Evolutionary conservation across 1,140 invertebrate genomes (phyloP), one percentile per base, ranked within the genome.

Genomic region (Bicyclus anynana): DNA sequence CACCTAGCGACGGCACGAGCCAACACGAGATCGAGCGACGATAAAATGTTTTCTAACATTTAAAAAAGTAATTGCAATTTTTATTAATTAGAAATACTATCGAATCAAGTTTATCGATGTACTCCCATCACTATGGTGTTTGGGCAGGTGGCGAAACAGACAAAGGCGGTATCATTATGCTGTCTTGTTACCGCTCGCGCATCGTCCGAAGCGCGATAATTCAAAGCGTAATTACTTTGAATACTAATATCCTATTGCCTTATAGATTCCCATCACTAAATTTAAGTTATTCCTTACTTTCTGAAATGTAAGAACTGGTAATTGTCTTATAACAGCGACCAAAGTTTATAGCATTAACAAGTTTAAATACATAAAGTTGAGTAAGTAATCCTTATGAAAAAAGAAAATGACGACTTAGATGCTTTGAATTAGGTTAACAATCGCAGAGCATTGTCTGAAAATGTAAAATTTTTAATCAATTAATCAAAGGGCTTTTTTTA

Each of bases 101-200:
- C 56, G 10, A 29, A 33, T 10, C 1, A 1, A 33, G 7, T 6
- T 37, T 52, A 58, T 69, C 66, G 64, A 67, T 65, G 59, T 16
- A 46, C 44, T 21, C 47, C 38, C 69, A 70, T 72, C 78, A 35
- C 75, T 74, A 62, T 37, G 23, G 29, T 80, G 80, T 86, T 88
- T 86, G 80, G 83, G 84, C 84, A 88, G 83, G 84, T 88, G 84
- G 84, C 83, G 81, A 88, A 85, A 84, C 81, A 77, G 79, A 85
- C 82, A 86, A 86, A 80, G 77, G 78, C 68, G 68, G 70, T 84
- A 84, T 86, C 81, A 87, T 86, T 87, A 86, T 80, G 79, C 77
- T 86, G 84, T 86, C 84, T 84, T 82, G 84, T 86, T 86, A 87
- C 73, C 71, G 75, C 74, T 72, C 64, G 81, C 76, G 76, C 84